Evolutionary conservation across 2,113 vertebrate species (phyloP).

Genomic region (Rafetus swinhoei): DNA sequence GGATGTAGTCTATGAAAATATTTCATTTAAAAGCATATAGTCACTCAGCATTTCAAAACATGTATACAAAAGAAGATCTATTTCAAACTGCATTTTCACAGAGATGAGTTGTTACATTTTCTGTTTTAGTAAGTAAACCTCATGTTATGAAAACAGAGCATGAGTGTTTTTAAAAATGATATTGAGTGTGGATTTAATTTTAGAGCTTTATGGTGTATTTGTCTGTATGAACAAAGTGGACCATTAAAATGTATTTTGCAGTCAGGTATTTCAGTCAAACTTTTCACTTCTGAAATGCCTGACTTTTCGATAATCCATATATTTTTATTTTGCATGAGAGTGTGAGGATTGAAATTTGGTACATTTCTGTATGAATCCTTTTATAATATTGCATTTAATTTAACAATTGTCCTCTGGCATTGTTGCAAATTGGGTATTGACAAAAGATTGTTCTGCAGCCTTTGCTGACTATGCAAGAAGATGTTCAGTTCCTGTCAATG

Average conservation of each 20-base stretch:
- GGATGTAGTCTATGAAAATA: neutral
- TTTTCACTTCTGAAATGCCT: slow-evolving; percentile 4
- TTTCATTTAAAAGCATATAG: neutral
- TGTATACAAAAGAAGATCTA: neutral
- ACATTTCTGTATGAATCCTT: slow-evolving; percentile 7
- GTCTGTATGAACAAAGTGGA: neutral
- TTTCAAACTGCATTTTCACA: neutral
- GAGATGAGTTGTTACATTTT: neutral
- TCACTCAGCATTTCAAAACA: neutral
- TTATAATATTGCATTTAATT: neutral
- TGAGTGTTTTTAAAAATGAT: neutral
- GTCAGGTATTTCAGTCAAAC: neutral
- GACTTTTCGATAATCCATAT: neutral
- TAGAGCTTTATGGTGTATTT: neutral
- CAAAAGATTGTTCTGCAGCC: neutral
- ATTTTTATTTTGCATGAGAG: neutral
- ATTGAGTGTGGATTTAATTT: neutral
- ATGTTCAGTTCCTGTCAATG: slow-evolving; percentile 37
- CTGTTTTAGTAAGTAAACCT: neutral
- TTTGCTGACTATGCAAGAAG: neutral
- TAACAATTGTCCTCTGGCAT: no score
- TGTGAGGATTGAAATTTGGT: neutral
- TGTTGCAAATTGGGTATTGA: neutral
- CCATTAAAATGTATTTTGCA: neutral
- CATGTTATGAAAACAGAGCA: slow-evolving; percentile 15